Evolutionary conservation across 1,140 invertebrate genomes (phyloP).

Genomic region (Hyphantria cunea): DNA sequence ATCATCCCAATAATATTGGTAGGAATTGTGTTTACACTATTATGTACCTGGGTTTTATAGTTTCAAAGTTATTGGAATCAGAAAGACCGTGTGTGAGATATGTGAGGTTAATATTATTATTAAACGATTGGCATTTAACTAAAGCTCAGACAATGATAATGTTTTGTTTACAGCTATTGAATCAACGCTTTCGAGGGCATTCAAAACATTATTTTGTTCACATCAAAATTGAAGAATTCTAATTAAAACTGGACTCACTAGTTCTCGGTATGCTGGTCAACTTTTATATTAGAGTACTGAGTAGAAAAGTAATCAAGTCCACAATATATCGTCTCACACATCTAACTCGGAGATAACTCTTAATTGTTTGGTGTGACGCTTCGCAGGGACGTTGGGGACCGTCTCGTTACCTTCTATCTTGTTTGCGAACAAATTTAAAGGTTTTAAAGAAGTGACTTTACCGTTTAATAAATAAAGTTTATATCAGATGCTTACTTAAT

Average conservation of each 20-base stretch:
- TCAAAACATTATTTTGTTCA: constrained; percentile 37
- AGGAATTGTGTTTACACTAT: too few relatives aligned
- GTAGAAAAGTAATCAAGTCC: constrained; percentile 73
- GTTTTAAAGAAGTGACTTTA: constrained; percentile 33
- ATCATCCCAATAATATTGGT: too few relatives aligned
- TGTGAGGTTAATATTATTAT: too few relatives aligned
- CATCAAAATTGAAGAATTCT: constrained; percentile 50
- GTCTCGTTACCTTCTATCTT: constrained; percentile 43
- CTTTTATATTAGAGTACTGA: constrained; percentile 73
- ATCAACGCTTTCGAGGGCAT: too few relatives aligned
- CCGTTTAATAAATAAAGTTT: not conserved
- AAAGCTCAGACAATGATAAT: too few relatives aligned
- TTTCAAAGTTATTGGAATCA: too few relatives aligned
- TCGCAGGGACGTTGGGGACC: constrained; percentile 42
- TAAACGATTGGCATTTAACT: too few relatives aligned
- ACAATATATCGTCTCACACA: constrained; percentile 58
- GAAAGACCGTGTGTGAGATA: too few relatives aligned
- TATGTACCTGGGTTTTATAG: too few relatives aligned
- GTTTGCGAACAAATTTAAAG: constrained; percentile 46
- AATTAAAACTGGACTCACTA: constrained; percentile 69
- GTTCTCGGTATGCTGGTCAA: constrained; percentile 67
- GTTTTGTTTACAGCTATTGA: too few relatives aligned
- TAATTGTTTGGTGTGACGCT: constrained; percentile 69
- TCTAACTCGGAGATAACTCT: constrained; percentile 62
- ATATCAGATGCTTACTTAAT: not conserved